These are phyloP conservation scores for Sylvicola fuscatus DNA, from an alignment of 2,888 invertebrate species.

Conservation along the genomic window DNA sequence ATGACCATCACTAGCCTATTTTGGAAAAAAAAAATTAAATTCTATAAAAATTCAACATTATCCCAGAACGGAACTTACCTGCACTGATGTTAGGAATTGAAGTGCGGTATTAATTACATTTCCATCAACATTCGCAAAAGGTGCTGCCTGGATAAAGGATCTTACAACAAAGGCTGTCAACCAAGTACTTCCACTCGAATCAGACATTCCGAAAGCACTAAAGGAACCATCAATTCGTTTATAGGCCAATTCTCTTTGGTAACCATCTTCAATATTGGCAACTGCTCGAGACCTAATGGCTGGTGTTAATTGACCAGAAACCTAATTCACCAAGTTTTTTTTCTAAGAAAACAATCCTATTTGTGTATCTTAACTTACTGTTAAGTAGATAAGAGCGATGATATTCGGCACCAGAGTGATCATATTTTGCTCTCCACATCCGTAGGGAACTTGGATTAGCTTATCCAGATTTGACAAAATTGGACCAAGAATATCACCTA, in stretches of 20 bases:
- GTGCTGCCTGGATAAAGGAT: constrained; percentile 51
- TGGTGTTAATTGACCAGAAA: constrained; percentile 38
- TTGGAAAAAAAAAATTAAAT: no score
- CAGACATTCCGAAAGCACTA: constrained; percentile 55
- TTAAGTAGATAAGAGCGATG: constrained; percentile 37
- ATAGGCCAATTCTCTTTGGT: constrained; percentile 58
- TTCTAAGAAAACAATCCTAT: no score
- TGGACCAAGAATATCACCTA: constrained; percentile 36
- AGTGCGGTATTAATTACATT: constrained; percentile 42
- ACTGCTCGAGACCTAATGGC: constrained; percentile 37
- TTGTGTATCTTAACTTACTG: constrained; percentile 31
- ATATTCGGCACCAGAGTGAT: constrained; percentile 45
- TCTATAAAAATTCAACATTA: no score
- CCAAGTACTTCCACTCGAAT: constrained; percentile 49
- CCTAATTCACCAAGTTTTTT: constrained; percentile 11
- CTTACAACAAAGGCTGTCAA: constrained; percentile 68
- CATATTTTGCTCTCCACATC: constrained; percentile 59
- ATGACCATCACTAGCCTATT: constrained; percentile 52
- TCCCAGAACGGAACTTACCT: constrained; percentile 25
- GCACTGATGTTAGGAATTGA: constrained; percentile 46
- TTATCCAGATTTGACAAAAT: constrained; percentile 38
- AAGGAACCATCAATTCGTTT: constrained; percentile 56
- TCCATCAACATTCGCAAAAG: constrained; percentile 50
- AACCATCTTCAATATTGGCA: constrained; percentile 34
- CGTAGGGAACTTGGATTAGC: constrained; percentile 39